phyloP scores from a whole-genome alignment of 2,113 vertebrate species.

The Copsychus sechellarum region DNA sequence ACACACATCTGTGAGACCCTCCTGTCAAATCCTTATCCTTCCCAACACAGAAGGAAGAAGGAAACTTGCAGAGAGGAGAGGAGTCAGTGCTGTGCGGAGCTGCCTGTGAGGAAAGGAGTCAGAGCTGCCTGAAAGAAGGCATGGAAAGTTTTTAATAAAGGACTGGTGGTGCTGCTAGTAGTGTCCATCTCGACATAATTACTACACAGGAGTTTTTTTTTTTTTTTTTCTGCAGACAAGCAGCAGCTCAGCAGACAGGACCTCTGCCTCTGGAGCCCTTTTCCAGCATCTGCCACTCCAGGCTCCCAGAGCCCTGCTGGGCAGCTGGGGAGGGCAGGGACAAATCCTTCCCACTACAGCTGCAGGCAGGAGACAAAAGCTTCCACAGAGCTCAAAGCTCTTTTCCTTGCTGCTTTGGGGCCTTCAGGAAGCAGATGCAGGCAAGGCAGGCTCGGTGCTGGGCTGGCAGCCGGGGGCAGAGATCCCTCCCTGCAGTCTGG shows the following conservation, averaged over 20 bases:
- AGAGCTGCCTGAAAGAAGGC: too few relatives aligned
- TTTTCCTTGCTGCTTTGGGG: not conserved
- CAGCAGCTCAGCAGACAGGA: not conserved
- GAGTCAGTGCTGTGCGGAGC: too few relatives aligned
- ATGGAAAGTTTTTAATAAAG: too few relatives aligned
- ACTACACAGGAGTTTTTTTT: not conserved
- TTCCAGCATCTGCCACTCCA: not conserved
- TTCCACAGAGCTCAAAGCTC: not conserved
- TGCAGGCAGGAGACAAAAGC: not conserved
- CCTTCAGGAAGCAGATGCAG: not conserved
- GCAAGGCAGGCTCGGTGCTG: not conserved
- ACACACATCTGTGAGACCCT: too few relatives aligned
- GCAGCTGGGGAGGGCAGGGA: not conserved
- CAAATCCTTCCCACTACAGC: not conserved
- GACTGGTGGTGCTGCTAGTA: too few relatives aligned
- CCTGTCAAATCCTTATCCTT: too few relatives aligned
- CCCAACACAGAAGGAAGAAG: too few relatives aligned
- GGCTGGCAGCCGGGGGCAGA: not conserved
- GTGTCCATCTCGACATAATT: too few relatives aligned
- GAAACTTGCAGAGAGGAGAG: too few relatives aligned
- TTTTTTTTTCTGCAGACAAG: not conserved
- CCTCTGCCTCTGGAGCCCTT: not conserved
- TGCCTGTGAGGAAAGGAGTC: too few relatives aligned
- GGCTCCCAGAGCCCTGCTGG: not conserved
- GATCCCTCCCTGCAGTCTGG: not conserved